Evolutionary conservation across 2,888 invertebrate species (phyloP), one percentile per base, ranked within the genome.

Genomic region (Drosophila robusta): DNA sequence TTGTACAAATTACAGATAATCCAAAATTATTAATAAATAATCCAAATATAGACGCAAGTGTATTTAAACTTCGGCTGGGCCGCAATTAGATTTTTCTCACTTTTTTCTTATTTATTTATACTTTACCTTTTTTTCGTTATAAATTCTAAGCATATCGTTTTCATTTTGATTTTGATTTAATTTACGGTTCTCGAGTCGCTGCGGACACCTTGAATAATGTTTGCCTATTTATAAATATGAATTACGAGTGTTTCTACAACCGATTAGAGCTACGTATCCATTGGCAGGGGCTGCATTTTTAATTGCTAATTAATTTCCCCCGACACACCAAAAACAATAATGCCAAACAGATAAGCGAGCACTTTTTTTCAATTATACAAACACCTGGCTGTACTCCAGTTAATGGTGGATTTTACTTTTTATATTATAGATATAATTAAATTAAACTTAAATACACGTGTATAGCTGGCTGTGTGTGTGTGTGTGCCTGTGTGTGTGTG

Each of bases 181-280:
- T 87, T 85, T 85, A 85, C 88, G 87, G 81, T 75, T 86, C 81
- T 73, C 77, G 78, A 54, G 70, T 67, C 70, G 62, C 54, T 56
- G 54, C 70, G 75, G 85, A 86, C 85, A 86, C 88, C 79, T 86
- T 86, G 86, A 86, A 86, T 86, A 85, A 85, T 86, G 85, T 75
- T 77, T 71, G 86, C 75, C 85, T 87, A 87, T 85, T 85, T 86
- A 86, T 83, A 87, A 86, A 87, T 87, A 86, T 86, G 86, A 86
- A 86, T 86, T 87, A 87, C 72, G 74, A 56, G 55, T 56, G 57
- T 61, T 84, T 72, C 72, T 61, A 46, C 64, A 70, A 34, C 57
- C 70, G 87, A 87, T 83, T 79, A 87, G 65, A 75, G 58, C 39
- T 67, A 44, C 50, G 75, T 66, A 60, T 66, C 62, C 60, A 41